Percentiles rank a stretch among this genome's conserved stretches.
Evolutionary conservation across 1,140 invertebrate genomes (phyloP).

Genomic region (Pogonomyrmex barbatus): DNA sequence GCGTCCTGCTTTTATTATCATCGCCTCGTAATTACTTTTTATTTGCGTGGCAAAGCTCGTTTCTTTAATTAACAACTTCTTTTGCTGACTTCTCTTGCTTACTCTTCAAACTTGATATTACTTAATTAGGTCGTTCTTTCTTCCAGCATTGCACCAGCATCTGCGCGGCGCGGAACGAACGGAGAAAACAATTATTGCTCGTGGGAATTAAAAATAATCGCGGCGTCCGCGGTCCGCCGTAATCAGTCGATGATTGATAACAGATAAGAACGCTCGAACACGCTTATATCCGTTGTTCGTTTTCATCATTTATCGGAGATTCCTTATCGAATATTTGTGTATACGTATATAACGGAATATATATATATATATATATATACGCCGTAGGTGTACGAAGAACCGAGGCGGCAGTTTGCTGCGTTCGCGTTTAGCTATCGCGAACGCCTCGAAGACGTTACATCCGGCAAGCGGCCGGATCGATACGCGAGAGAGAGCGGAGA

Average conservation of each 20-base stretch:
- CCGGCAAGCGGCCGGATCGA: conserved; percentile 74
- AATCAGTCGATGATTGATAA: conserved; percentile 29
- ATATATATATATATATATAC: background rate
- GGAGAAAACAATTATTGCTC: background rate
- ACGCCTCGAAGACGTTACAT: conserved; percentile 76
- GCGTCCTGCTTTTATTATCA: conserved; percentile 25
- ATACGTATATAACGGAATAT: background rate
- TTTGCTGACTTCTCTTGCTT: background rate
- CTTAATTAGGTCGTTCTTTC: background rate
- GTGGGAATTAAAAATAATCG: background rate
- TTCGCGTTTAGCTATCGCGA: conserved; percentile 68
- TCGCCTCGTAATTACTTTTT: background rate
- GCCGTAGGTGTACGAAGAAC: conserved; percentile 16
- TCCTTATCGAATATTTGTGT: conserved; percentile 6
- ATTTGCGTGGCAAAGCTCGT: background rate
- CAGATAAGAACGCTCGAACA: background rate
- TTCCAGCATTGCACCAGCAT: background rate
- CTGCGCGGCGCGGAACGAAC: background rate
- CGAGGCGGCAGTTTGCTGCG: conserved; percentile 62
- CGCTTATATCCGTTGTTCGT: background rate
- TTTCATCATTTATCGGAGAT: conserved; percentile 21
- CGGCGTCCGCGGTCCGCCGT: background rate
- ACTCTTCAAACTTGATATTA: background rate
- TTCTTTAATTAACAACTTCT: conserved; percentile 27
- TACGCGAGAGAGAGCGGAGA: conserved; percentile 67